Base-by-base conservation (phyloP, 2,888 invertebrate species). In the Drosophila tanythrix region DNA sequence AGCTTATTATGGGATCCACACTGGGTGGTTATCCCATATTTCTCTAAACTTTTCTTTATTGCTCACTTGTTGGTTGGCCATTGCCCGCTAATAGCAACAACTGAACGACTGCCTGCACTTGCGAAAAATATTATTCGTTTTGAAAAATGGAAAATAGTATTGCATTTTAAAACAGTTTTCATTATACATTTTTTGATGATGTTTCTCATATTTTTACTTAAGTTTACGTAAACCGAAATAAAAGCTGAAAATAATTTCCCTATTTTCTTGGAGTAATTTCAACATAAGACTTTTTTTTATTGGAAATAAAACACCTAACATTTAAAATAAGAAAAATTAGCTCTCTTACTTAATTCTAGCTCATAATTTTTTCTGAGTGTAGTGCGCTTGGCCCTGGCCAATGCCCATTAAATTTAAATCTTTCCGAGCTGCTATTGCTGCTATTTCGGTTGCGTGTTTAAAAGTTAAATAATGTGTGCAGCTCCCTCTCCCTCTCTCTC, bases 1-100 rank as follows among this genome's bases (percentile, higher is more conserved):
- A 88, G 86, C 86, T 86, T 89, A 88, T 88, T 83, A 88, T 77
- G 69, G 66, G 65, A 65, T 78, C 78, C 73, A 62, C 66, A 64
- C n/a, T 56, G 67, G 68, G 58, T 57, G 83, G 74, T 70, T 77
- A 83, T 89, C 85, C 82, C 75, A 83, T 81, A 90, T 91, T 90
- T 90, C 87, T 83, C 83, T 82, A 90, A 91, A 91, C 90, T 91
- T 85, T 89, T 87, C 81, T 85, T 91, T 90, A 91, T 90, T 90
- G 91, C 91, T 88, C 87, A 91, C 90, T 90, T 91, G 88, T 91
- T 90, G 90, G 88, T 66, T 68, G 75, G 86, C 67, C 56, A 70
- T 53, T 75, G 70, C 61, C 43, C 69, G 81, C 74, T 83, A 81
- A 69, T 77, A 75, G 86, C 72, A 66, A 72, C 56, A 60, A 56